Evolutionary conservation across 2,797 vertebrate genomes (phyloP), one percentile per base, ranked within the genome.

Genomic region (Syndactyla subalaris): DNA sequence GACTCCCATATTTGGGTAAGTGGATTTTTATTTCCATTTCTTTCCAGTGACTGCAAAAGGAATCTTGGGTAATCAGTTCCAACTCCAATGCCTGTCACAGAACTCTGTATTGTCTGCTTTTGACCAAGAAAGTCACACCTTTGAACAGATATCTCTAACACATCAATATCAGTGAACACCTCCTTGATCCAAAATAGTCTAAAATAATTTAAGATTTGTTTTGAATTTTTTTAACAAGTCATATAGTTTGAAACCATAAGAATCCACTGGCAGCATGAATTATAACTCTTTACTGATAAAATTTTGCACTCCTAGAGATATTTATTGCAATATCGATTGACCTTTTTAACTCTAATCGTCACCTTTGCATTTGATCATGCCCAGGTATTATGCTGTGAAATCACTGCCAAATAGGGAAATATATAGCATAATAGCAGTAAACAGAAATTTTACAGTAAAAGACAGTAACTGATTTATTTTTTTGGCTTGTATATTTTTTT

Each of bases 1-100:
- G 41, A 45, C 18, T 49, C 8, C 3, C 14, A 6, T 13, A 39
- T 46, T 62, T 85, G 22, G 6, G 54, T 45, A 9, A 72, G 10
- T 38, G 7, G 2, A 6, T 2, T 88, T 43, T 73, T 62, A 58
- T 38, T 46, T 46, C 22, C 32, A 2, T 58, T 79, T 86, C 20
- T 88, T 92, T 54, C 45, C 23, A 30, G 4, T 49, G 55, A 70
- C 27, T 70, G 19, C 36, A 88, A 62, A 88, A 26, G 19, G 22
- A 82, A 51, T 0, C 0, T 43, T 85, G n/a, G 14, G 5, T 43
- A 81, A 84, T 9, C 24, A 15, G 4, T 58, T 93, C 14, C 21
- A 46, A 5, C 38, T 57, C 63, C 12, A 52, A 0, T 38, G 15
- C 45, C 19, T 74, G 3, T 66, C 32, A 71, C 0, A 38, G 27